Conservation (phyloP, 2,888 invertebrate genomes). For the Nomada goodeniana region DNA sequence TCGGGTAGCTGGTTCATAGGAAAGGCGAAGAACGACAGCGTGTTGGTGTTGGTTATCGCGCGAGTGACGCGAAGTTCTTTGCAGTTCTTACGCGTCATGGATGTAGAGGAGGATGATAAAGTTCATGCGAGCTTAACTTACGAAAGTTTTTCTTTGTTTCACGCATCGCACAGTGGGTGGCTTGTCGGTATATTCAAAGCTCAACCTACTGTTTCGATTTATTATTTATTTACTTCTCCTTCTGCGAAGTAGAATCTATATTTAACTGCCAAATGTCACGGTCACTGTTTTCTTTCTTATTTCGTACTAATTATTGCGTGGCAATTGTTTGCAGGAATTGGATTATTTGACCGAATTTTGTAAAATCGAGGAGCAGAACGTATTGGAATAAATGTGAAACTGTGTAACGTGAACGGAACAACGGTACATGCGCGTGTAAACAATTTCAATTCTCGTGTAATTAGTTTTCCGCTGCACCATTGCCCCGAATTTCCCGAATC, state of each 20-base stretch:
- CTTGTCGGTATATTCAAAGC: no score
- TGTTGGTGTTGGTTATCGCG: not conserved
- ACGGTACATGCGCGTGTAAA: conserved; percentile 17
- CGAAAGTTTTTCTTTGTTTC: not conserved
- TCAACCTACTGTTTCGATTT: no score
- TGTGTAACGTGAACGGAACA: not conserved
- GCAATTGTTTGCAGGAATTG: no score
- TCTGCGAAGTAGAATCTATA: no score
- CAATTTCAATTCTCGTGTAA: conserved; percentile 19
- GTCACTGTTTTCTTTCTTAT: no score
- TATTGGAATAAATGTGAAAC: not conserved
- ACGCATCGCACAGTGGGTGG: not conserved
- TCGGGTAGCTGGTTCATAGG: not conserved
- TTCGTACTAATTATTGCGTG: no score
- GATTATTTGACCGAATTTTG: no score
- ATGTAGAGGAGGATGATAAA: conserved; percentile 1
- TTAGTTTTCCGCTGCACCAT: conserved; percentile 19
- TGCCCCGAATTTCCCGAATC: not conserved
- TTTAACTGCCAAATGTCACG: no score
- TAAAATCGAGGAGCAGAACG: no score
- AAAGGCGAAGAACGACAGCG: not conserved
- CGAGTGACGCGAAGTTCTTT: not conserved
- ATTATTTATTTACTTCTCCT: no score
- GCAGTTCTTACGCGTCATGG: not conserved
- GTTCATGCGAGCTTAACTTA: not conserved